Conservation (phyloP, 2,113 vertebrate genomes). For the Saccopteryx leptura region DNA sequence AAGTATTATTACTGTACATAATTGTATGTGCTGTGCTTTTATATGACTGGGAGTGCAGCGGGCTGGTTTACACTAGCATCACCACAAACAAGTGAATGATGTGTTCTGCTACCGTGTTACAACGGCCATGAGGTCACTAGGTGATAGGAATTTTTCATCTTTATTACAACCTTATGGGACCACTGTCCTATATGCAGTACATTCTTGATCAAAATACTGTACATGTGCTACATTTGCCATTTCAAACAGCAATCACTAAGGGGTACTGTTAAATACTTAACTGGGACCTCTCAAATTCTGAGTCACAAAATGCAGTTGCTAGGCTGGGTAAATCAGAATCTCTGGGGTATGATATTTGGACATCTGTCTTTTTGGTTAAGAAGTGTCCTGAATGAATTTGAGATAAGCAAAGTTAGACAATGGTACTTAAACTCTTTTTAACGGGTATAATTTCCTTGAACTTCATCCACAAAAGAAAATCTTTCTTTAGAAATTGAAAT, state of each 20-base stretch:
- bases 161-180: background rate
- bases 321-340: constrained; percentile 11
- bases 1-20: background rate
- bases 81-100: background rate
- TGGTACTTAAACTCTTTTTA: background rate
- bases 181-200: background rate
- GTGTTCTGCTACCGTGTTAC: background rate
- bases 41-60: background rate
- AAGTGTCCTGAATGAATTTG: constrained; percentile 3
- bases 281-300: background rate
- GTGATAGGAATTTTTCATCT: background rate
- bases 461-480: constrained; percentile 44
- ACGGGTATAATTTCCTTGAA: background rate
- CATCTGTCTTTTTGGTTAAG: background rate
- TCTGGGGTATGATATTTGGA: background rate
- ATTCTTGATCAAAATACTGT: background rate
- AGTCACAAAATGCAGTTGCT: background rate
- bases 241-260: constrained; percentile 37
- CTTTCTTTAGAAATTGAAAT: constrained; percentile 9
- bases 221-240: background rate
- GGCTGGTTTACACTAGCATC: background rate
- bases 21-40: background rate
- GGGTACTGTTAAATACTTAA: background rate
- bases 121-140: background rate
- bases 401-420: background rate